Base-by-base conservation (phyloP, 2,113 vertebrate species). In the Strigops habroptila region DNA sequence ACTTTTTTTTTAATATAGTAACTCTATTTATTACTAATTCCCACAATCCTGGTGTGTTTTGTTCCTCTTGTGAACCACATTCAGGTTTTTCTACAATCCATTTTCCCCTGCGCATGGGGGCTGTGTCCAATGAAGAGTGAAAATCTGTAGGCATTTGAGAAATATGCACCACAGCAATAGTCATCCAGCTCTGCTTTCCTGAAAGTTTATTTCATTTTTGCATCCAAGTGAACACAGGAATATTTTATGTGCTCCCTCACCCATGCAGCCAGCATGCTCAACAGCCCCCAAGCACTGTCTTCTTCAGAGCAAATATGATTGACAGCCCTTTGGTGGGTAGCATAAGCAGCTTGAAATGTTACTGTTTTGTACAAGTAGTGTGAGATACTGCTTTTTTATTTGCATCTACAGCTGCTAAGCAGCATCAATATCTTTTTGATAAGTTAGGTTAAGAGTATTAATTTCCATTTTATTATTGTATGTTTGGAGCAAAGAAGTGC, bases 401-500 rank as follows among this genome's bases (percentile, higher is more conserved):
- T 94, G 74, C 63, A 85, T 92, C 74, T 93, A 75, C 63, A 87
- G 78, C 70, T 94, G 88, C 94, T 97, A 95, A 94, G 91, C 52
- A 92, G 73, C 71, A 85, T 63, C 73, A 84, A n/a, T 90, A 67
- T 88, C 81, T 95, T 82, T 91, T 70, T 83, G 44, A 62, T 92
- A 93, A 89, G 65, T 75, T 83, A 59, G 75, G 75, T 96, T 93
- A 91, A 81, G 71, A 78, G 48, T 91, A 95, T 89, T 95, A 90
- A 96, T 93, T 97, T 88, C 52, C 62, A 83, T 90, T 96, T 96
- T 82, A 93, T 80, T 93, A 86, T 53, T 49, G 53, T 51, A 92
- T 39, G n/a, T 84, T 91, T 95, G 82, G 59, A 93, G 73, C 41
- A 82, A 87, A 91, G 44, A 79, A 93, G 59, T 14, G 43, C 43